Base-by-base conservation (phyloP, 2,113 vertebrate species). In the Typhlomys cinereus region DNA sequence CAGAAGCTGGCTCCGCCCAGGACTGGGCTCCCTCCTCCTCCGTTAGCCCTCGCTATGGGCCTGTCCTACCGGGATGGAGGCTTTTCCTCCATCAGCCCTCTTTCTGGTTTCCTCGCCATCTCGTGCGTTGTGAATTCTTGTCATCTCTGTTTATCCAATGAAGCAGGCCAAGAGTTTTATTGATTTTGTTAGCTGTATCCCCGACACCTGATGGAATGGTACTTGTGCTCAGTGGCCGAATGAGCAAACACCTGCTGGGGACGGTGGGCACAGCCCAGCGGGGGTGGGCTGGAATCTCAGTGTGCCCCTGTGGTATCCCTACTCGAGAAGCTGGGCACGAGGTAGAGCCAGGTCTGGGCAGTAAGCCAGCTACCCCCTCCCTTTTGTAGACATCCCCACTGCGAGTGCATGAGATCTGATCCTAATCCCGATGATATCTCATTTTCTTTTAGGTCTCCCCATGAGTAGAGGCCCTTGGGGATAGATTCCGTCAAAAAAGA, bases 401-500 rank as follows among this genome's bases (percentile, higher is more conserved):
- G 23, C 39, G 75, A 66, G 23, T 52, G 12, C 88, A 75, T 48
- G 29, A 12, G 50, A 34, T 66, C 61, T 89, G 9, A 34, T 91
- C 90, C 85, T 13, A 86, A 84, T 79, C 21, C 25, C 36, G 62
- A 70, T 8, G 85, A 86, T 75, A 0, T 9, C 69, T 70, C 23
- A 17, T 89, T 95, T 87, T 70, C 2, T 71, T 85, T 85, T 62
- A 67, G 69, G 18, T 20, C 23, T 90, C 78, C 50, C 90, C 69
- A 73, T 44, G 8, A 39, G 10, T 64, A 52, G 21, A 7, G 39
- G 5, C 8, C 15, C 59, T 41, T 39, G 31, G 31, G 61, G 34
- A 61, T 1, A 92, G 82, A 82, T 90, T 84, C 64, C 36, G 12
- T 79, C 70, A 85, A 61, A n/a, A 85, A n/a, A 81, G 23, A 86